A percentile compares a stretch with the other conserved stretches of the same genome.
Evolutionary conservation across 2,113 vertebrate species (phyloP).

Genomic region (cattle (Bos taurus)): ARS-UCD2.0 NC_037336.1:65624001-65624500

Average conservation of each 20-base stretch:
- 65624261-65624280: not conserved
- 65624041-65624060: not conserved
- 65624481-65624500: too few species aligned
- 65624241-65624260: not conserved
- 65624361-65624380: not conserved
- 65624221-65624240: not conserved
- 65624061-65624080: not conserved
- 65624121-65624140: not conserved
- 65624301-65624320: not conserved
- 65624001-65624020: not conserved
- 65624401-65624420: not conserved
- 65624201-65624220: not conserved
- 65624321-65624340: not conserved
- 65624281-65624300: not conserved
- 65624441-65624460: not conserved
- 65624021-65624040: not conserved
- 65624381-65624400: not conserved
- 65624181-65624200: not conserved
- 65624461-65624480: not conserved
- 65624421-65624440: not conserved
- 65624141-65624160: not conserved
- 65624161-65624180: not conserved
- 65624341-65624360: not conserved
- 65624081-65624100: too few species aligned
- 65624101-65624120: not conserved